Base-by-base conservation (phyloP, 1,140 invertebrate genomes). In the Drosophila funebris region DNA sequence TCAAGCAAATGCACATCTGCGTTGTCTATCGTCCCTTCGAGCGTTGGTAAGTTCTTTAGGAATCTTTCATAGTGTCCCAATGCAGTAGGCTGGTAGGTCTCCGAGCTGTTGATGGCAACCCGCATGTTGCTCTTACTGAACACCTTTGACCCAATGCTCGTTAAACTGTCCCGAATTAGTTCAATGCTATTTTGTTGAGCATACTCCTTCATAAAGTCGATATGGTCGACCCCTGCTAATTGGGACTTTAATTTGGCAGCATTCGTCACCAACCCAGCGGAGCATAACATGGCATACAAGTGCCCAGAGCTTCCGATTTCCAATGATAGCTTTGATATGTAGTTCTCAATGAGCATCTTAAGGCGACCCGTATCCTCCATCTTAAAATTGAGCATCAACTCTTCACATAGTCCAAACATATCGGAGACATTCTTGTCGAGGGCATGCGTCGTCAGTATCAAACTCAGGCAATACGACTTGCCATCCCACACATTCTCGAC, bases 251-350 rank as follows among this genome's bases (percentile, higher is more conserved):
- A 93, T 78, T 93, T 93, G 8, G 94, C 93, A 4, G 94, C 93
- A 13, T 95, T 93, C 0, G 94, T 96, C 1, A 98, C 93, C 3
- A 95, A 90, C 29, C 95, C 94, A 0, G 94, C 93, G 6, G 97
- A 95, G 50, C 93, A 93, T 58, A 94, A 94, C 95, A 98, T 97
- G 3, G 97, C 97, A 91, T 96, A 98, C 3, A 93, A 85, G 85
- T 98, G 97, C 0, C 97, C 97, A 14, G 92, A 93, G 56, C 95
- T 93, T 11, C 95, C 93, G n/a, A 99, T 94, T n/a, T 95, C 95
- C 71, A 95, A 95, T 0, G 96, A 94, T 54, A 97, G 88, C 74
- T 96, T 94, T 0, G 96, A 95, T 36, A 96, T 95, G 48, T 94
- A 94, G 84, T 96, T 95, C 50, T 95, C 95, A 0, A 98, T 92